phyloP scores from a whole-genome alignment of 1,140 invertebrate species.

The Aradophagus sp. region DNA sequence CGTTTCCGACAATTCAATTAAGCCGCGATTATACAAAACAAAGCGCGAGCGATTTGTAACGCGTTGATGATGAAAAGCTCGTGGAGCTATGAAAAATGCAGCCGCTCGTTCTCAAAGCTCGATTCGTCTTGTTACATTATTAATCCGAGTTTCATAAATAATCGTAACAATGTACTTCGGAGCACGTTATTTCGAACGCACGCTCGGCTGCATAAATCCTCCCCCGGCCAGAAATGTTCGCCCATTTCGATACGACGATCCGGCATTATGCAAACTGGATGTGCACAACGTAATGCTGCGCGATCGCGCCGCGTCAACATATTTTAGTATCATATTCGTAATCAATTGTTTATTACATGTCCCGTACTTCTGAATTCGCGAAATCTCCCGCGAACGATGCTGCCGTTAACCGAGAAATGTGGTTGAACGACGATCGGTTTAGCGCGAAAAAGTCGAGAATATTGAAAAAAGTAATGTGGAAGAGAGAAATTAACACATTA shows the following conservation, averaged over 20 bases:
- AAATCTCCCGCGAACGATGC: conserved; percentile 13
- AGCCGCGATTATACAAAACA: no score
- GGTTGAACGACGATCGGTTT: no score
- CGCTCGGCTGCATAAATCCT: conserved; percentile 22
- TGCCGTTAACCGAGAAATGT: no score
- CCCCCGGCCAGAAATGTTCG: conserved; percentile 13
- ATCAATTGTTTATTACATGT: conserved; percentile 33
- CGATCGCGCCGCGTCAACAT: conserved; percentile 11
- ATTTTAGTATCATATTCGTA: conserved; percentile 37
- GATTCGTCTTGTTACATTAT: conserved; percentile 11
- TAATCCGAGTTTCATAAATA: conserved; percentile 12
- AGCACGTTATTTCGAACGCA: conserved; percentile 16
- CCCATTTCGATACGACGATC: conserved; percentile 13
- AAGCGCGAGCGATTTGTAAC: no score
- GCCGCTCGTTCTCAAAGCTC: neutral
- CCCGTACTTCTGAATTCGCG: conserved; percentile 8
- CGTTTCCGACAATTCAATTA: no score
- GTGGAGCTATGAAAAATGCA: no score
- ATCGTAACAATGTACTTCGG: conserved; percentile 11
- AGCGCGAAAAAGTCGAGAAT: no score
- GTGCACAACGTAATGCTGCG: conserved; percentile 9
- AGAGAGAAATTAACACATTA: conserved; percentile 19
- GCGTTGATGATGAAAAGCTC: no score
- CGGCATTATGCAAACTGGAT: conserved; percentile 29
- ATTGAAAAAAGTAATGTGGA: conserved; percentile 6